A percentile compares a stretch with the other conserved stretches of the same genome.
Conservation (phyloP, 2,797 vertebrate species). For the Lutjanus campechanus region DNA sequence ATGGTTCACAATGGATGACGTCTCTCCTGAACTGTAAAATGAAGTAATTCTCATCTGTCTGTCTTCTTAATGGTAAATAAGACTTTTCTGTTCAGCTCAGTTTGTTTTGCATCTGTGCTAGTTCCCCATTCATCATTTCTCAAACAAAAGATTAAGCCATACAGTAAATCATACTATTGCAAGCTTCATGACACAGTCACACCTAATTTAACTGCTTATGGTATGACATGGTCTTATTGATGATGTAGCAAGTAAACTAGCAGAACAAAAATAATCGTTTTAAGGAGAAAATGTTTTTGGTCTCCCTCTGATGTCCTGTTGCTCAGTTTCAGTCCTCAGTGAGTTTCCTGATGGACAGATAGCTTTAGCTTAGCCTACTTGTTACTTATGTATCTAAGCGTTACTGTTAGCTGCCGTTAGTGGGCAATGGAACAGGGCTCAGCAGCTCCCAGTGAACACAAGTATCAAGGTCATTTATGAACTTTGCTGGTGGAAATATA, state of each 20-base stretch:
- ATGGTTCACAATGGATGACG: constrained; percentile 18
- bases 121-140: constrained; percentile 19
- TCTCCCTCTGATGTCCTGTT: too few species aligned
- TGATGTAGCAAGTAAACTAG: background rate
- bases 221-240: constrained; percentile 11
- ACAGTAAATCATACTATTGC: background rate
- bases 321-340: too few species aligned
- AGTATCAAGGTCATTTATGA: too few species aligned
- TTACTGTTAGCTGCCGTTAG: too few species aligned
- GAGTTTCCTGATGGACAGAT: too few species aligned
- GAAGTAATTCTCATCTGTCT: constrained; percentile 15
- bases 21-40: constrained; percentile 40
- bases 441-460: too few species aligned
- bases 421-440: too few species aligned
- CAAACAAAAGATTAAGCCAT: constrained; percentile 15
- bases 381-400: too few species aligned
- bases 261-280: background rate
- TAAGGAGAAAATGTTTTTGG: too few species aligned
- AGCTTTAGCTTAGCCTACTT: too few species aligned
- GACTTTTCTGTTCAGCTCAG: constrained; percentile 1
- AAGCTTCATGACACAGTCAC: constrained; percentile 6
- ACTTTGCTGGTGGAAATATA: background rate
- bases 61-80: constrained; percentile 22
- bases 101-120: constrained; percentile 16
- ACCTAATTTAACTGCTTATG: constrained; percentile 20